These are phyloP conservation scores for Varanus komodoensis DNA, from an alignment of 2,113 vertebrate genomes.

Conservation along the genomic window DNA sequence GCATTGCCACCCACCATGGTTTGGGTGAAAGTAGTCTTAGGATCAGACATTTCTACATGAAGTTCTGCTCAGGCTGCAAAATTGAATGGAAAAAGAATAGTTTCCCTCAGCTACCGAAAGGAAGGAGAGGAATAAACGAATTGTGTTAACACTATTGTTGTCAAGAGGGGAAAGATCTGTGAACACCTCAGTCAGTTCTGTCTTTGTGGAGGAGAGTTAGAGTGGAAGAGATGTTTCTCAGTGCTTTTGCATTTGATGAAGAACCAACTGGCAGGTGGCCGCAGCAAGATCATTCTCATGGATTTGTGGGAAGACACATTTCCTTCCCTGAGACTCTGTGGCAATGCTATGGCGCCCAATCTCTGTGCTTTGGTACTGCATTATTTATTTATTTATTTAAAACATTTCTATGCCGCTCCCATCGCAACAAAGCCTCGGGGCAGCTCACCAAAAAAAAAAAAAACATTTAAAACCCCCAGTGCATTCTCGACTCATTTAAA, in stretches of 20 bases:
- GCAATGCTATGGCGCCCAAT: conserved; percentile 11
- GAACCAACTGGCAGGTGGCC: conserved; percentile 32
- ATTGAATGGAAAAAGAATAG: not conserved
- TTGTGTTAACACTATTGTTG: not conserved
- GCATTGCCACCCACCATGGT: not conserved
- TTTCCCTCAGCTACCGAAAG: not conserved
- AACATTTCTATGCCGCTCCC: no score
- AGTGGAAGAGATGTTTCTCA: fast-evolving
- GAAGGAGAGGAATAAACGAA: not conserved
- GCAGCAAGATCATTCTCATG: not conserved
- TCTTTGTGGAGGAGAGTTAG: conserved; percentile 5
- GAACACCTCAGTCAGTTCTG: not conserved
- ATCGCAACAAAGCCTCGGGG: no score
- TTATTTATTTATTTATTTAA: no score
- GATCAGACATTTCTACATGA: not conserved
- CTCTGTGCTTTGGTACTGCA: conserved; percentile 24
- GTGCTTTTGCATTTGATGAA: no score
- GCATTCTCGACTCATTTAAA: no score
- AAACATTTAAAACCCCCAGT: no score
- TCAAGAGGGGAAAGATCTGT: not conserved
- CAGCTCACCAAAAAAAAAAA: no score
- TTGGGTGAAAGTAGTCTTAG: not conserved
- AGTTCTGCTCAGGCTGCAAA: not conserved
- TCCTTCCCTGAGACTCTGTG: conserved; percentile 22
- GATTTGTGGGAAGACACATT: conserved; percentile 36